Evolutionary conservation across 2,113 vertebrate genomes (phyloP), one percentile per base, ranked within the genome.

Genomic region (Caloenas nicobarica): DNA sequence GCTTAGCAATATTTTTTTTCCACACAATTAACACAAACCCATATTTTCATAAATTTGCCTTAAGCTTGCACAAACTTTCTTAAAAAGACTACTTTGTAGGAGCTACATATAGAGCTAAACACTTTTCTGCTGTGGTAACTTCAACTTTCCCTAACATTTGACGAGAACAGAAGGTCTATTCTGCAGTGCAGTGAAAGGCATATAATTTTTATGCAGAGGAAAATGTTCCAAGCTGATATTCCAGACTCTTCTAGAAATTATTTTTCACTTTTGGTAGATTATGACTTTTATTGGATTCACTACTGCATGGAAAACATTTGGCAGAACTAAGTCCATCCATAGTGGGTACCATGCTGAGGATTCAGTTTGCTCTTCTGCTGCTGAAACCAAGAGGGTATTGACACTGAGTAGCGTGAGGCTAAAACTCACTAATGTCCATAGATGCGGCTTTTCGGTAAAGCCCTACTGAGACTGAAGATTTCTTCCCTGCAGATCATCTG

Each of bases 11-110:
- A 93, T 91, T 96, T 96, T 46, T 46, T 96, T 96, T 50, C 19
- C 74, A 84, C 76, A 92, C 77, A 97, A 94, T 94, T 97, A 97
- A 82, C 88, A 93, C 25, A 94, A 95, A 97, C 38, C 29, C 13
- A 5, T 88, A 83, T 94, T 96, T 97, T 93, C 57, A 91, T 50
- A 68, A 13, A 83, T 96, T 96, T 97, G 66, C 82, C 91, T 97
- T 95, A 69, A 86, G 38, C 80, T 94, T 80, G 74, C 76, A 93
- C 18, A 64, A 88, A 61, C 12, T 88, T 82, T 80, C 24, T 88
- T 73, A 61, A 78, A 78, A 74, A 93, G 62, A 65, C 3, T 93
- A 14, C 22, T 89, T 90, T 73, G 36, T 56, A 61, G n/a, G 46
- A 66, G 14, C 3, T 89, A 87, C 85, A 87, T 36, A 23, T 34